These are phyloP conservation scores for Clunio marinus DNA, from an alignment of 2,888 invertebrate species.

Conservation along the genomic window DNA sequence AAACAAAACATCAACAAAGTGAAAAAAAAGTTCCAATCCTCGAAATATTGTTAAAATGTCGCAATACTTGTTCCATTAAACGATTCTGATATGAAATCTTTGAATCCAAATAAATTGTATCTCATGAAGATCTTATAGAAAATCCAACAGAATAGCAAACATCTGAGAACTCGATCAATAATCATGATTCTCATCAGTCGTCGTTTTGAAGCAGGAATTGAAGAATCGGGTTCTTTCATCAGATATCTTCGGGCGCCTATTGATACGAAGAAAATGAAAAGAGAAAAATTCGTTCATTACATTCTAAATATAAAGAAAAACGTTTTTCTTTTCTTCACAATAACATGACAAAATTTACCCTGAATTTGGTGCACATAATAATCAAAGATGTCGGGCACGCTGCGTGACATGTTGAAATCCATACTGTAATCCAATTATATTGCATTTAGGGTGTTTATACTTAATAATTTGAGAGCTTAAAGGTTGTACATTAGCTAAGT, in stretches of 20 bases:
- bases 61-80: neutral
- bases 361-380: constrained; percentile 45
- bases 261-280: no score
- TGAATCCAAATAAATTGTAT: constrained; percentile 4
- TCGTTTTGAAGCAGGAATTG: constrained; percentile 16
- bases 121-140: neutral
- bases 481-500: no score
- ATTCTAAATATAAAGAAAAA: constrained; percentile 40
- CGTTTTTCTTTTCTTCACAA: neutral
- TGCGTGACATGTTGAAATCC: constrained; percentile 15
- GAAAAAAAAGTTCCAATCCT: neutral
- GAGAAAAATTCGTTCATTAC: no score
- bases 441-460: no score
- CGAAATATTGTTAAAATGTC: neutral
- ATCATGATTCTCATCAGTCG: neutral
- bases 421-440: neutral
- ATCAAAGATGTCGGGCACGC: constrained; percentile 44
- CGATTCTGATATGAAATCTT: neutral
- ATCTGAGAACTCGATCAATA: constrained; percentile 7
- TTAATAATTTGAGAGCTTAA: no score
- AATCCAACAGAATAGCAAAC: neutral
- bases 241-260: constrained; percentile 48
- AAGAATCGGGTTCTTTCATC: constrained; percentile 45
- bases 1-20: neutral
- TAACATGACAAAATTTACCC: neutral